These are phyloP conservation scores for Stomatorhinus ivindoensis DNA, from an alignment of 2,113 vertebrate genomes.

Conservation along the genomic window DNA sequence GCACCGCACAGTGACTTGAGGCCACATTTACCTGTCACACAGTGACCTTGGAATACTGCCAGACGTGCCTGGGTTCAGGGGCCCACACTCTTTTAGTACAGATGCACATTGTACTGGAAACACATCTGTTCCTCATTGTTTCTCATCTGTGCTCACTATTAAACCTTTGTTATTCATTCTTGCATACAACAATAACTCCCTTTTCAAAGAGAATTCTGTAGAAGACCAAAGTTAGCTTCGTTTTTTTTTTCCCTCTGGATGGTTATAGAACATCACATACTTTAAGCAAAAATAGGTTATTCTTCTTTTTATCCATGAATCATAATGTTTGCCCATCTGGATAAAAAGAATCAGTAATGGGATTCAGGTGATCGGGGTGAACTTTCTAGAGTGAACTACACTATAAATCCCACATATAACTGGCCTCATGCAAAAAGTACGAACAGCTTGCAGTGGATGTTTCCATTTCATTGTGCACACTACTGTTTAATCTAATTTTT, in stretches of 20 bases:
- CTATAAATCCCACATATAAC: not conserved
- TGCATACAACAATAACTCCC: slow-evolving; percentile 9
- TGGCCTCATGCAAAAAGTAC: not conserved
- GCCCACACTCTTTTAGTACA: slow-evolving; percentile 22
- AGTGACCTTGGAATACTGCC: slow-evolving; percentile 24
- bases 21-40: slow-evolving; percentile 23
- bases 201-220: not conserved
- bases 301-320: not conserved
- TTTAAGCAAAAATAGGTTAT: not conserved
- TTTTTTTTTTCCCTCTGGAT: not conserved
- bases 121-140: slow-evolving; percentile 42
- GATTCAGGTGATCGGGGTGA: not conserved
- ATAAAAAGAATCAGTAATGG: not conserved
- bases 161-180: slow-evolving; percentile 30
- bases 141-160: slow-evolving; percentile 16
- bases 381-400: not conserved
- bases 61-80: slow-evolving; percentile 13
- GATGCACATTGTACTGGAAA: slow-evolving; percentile 16
- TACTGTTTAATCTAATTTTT: not conserved
- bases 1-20: slow-evolving; percentile 6
- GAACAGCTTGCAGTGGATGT: not conserved
- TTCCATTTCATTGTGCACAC: not conserved
- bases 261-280: not conserved
- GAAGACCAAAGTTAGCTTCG: not conserved
- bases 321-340: not conserved